Conservation (phyloP, 1,140 invertebrate genomes). For the Macrobrachium nipponense region DNA sequence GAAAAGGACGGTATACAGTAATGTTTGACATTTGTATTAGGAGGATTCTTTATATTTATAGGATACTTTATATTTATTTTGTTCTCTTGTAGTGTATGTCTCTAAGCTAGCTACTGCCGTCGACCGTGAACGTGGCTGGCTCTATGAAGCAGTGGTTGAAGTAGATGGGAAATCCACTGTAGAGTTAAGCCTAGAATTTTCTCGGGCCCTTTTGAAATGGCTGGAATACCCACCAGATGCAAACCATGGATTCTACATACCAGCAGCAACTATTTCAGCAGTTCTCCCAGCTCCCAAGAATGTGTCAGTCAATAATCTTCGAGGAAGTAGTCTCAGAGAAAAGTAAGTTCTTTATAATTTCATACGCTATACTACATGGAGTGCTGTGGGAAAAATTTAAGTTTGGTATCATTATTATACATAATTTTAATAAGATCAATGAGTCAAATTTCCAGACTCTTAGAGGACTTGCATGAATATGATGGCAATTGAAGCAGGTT, state of each 20-base stretch:
- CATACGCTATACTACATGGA: not conserved
- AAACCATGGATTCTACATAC: slow-evolving; percentile 97
- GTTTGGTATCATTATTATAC: not conserved
- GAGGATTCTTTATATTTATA: too few relatives aligned
- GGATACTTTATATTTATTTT: too few relatives aligned
- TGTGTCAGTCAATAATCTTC: slow-evolving; percentile 81
- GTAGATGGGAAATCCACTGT: slow-evolving; percentile 85
- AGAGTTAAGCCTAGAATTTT: slow-evolving; percentile 88
- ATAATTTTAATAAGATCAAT: too few relatives aligned
- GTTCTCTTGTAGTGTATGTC: slow-evolving; percentile 33
- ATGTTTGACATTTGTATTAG: too few relatives aligned
- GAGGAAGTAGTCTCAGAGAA: slow-evolving; percentile 33
- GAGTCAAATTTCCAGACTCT: too few relatives aligned
- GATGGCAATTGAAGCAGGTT: too few relatives aligned
- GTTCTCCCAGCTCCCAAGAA: slow-evolving; percentile 82
- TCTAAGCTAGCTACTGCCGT: slow-evolving; percentile 80
- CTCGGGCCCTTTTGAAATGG: slow-evolving; percentile 96
- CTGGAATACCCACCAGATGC: slow-evolving; percentile 99
- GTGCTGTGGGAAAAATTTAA: too few relatives aligned
- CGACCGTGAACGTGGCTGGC: slow-evolving; percentile 85
- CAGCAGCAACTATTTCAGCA: slow-evolving; percentile 84
- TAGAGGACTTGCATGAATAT: too few relatives aligned
- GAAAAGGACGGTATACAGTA: too few relatives aligned
- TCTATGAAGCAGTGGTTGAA: slow-evolving; percentile 87
- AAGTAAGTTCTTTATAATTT: slow-evolving; percentile 32